Base-by-base conservation (phyloP, 2,113 vertebrate genomes). In the Siniperca chuatsi region DNA sequence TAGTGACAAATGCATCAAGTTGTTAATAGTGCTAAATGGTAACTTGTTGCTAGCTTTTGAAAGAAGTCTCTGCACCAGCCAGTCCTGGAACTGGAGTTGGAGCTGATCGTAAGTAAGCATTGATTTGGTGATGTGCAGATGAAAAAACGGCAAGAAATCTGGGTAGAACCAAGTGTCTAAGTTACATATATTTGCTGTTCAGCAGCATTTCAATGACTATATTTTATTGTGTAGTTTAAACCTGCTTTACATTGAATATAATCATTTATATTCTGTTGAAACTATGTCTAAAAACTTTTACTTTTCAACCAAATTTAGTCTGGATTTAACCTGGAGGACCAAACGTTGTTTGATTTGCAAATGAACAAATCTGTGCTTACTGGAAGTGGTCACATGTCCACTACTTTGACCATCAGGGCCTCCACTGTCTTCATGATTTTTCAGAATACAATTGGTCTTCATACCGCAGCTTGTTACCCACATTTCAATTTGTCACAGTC, bases 401-500 rank as follows among this genome's bases (percentile, higher is more conserved):
- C 73, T 21, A 1, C 44, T 52, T n/a, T 77, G 61, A 44, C 69
- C 54, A 15, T 8, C 20, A 8, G 25, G 1, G 29, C n/a, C n/a
- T 55, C 0, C 0, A 3, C 75, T 18, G 58, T 37, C 12, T 76
- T 50, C 11, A 13, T 23, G 11, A 40, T 16, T 35, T 37, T 18
- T 25, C 46, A n/a, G 29, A 60, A 40, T 15, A 11, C 23, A 9
- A 4, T 1, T 20, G 29, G 20, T 29, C 50, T 67, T 21, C 33
- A 4, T 20, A 52, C 54, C 21, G 29, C 20, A 2, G 57, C 50
- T 46, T 20, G 62, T 75, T 18, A n/a, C 29, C 35, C 58, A 58
- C 48, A 16, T 64, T 79, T 61, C 9, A 80, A 68, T 58, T 46
- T 21, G 42, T 60, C 69, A 8, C 54, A 33, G 54, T 52, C 57